A percentile compares a stretch with the other conserved stretches of the same genome.
Evolutionary conservation across 2,797 vertebrate genomes (phyloP).

Genomic region (Melanotaenia parkinsoni): DNA sequence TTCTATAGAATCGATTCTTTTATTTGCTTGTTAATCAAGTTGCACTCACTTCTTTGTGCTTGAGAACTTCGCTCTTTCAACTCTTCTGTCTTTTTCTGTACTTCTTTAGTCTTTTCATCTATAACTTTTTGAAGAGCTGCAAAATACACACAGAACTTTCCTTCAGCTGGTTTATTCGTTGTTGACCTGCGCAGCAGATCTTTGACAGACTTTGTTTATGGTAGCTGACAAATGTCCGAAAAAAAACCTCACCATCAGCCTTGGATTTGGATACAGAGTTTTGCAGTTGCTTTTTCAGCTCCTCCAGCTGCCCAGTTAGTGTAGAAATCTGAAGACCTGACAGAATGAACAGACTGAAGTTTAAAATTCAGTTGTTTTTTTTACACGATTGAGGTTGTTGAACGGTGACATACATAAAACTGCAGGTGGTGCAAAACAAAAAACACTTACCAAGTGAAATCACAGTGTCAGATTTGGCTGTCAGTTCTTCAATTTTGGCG

Average conservation of each 20-base stretch:
- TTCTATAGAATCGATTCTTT: background rate
- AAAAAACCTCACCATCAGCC: slow-evolving; percentile 36
- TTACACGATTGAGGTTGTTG: background rate
- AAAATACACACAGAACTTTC: background rate
- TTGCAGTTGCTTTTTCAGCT: slow-evolving; percentile 32
- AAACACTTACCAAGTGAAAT: slow-evolving; percentile 52
- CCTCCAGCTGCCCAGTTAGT: slow-evolving; percentile 37
- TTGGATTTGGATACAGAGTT: slow-evolving; percentile 39
- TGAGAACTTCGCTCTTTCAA: slow-evolving; percentile 47
- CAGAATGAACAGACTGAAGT: background rate
- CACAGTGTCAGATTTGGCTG: slow-evolving; percentile 23
- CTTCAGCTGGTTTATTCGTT: background rate
- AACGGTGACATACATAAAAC: background rate
- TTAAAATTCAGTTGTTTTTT: background rate
- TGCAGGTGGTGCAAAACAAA: background rate
- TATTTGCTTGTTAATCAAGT: too few relatives aligned
- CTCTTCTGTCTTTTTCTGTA: slow-evolving; percentile 28
- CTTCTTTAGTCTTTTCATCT: slow-evolving; percentile 31
- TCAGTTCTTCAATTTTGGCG: slow-evolving; percentile 38
- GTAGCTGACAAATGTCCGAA: background rate
- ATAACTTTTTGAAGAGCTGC: slow-evolving; percentile 51
- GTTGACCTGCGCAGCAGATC: background rate
- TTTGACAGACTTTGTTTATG: background rate
- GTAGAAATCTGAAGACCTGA: slow-evolving; percentile 62
- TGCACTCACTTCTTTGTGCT: slow-evolving; percentile 45